phyloP scores from a whole-genome alignment of 2,888 invertebrate species.

The Hemaris fuciformis region DNA sequence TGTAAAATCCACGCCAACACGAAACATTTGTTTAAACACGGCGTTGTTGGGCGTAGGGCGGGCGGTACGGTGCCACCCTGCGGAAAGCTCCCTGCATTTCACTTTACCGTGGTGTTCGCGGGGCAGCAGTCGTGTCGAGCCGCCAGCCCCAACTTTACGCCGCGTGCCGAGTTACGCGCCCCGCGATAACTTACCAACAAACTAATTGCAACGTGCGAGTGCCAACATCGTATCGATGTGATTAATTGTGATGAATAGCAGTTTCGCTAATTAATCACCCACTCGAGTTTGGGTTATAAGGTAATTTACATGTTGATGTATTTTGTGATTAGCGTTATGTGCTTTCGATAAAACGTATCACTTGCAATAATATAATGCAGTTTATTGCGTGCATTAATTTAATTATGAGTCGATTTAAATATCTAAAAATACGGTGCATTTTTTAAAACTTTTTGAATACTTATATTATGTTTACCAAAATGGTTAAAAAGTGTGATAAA shows the following conservation, averaged over 20 bases:
- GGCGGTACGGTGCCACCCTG: slow-evolving; percentile 17
- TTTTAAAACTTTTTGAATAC: no score
- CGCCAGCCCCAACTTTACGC: slow-evolving; percentile 11
- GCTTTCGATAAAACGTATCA: not conserved
- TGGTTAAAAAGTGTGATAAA: no score
- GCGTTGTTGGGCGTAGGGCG: slow-evolving; percentile 13
- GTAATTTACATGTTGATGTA: not conserved
- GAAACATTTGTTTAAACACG: slow-evolving; percentile 15
- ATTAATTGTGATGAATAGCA: not conserved
- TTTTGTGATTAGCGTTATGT: not conserved
- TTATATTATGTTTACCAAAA: no score
- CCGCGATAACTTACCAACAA: not conserved
- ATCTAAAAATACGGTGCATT: no score
- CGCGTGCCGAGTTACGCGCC: not conserved
- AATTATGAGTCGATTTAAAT: no score
- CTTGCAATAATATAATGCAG: not conserved
- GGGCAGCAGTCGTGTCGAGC: slow-evolving; percentile 16
- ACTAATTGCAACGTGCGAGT: not conserved
- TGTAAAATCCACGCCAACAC: not conserved
- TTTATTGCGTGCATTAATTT: not conserved
- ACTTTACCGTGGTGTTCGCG: slow-evolving; percentile 18
- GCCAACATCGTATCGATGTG: not conserved
- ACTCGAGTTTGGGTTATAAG: not conserved
- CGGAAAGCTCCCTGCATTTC: slow-evolving; percentile 13
- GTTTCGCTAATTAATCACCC: not conserved